Percentiles rank a stretch among this genome's conserved stretches.
Conservation (phyloP, 2,888 invertebrate genomes). For the Byasa hedistus region DNA sequence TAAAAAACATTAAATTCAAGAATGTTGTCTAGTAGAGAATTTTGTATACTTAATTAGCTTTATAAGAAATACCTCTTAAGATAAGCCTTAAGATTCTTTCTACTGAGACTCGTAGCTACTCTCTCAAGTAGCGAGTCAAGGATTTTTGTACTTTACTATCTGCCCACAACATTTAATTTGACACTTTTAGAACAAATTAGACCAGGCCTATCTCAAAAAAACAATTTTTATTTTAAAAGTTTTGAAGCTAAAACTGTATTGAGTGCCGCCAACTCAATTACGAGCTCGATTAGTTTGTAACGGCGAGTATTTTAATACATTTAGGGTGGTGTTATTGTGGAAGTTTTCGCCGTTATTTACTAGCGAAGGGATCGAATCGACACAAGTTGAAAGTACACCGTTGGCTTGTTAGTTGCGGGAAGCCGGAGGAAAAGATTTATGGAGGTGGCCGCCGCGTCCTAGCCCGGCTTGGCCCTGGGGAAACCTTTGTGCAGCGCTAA, state of each 20-base stretch:
- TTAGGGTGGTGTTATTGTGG: constrained; percentile 66
- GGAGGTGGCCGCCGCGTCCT: constrained; percentile 65
- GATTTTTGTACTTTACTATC: background rate
- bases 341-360: constrained; percentile 69
- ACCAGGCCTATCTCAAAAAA: background rate
- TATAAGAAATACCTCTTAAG: too few relatives aligned
- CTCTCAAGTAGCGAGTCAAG: too few relatives aligned
- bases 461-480: constrained; percentile 68
- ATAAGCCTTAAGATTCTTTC: too few relatives aligned
- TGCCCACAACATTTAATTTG: background rate
- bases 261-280: constrained; percentile 41
- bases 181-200: background rate
- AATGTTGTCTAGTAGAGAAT: too few relatives aligned
- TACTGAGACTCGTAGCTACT: too few relatives aligned
- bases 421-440: constrained; percentile 75
- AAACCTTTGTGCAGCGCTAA: constrained; percentile 66
- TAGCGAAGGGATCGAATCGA: constrained; percentile 45
- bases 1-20: too few relatives aligned
- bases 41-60: too few relatives aligned
- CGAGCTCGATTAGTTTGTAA: constrained; percentile 57
- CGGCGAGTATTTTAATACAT: constrained; percentile 61
- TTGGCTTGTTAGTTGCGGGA: constrained; percentile 73
- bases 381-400: constrained; percentile 42
- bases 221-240: background rate
- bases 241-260: background rate